Percentiles rank a stretch among this genome's conserved stretches.
Conservation (phyloP, 2,888 invertebrate genomes). For the Dichetophora obliterata region DNA sequence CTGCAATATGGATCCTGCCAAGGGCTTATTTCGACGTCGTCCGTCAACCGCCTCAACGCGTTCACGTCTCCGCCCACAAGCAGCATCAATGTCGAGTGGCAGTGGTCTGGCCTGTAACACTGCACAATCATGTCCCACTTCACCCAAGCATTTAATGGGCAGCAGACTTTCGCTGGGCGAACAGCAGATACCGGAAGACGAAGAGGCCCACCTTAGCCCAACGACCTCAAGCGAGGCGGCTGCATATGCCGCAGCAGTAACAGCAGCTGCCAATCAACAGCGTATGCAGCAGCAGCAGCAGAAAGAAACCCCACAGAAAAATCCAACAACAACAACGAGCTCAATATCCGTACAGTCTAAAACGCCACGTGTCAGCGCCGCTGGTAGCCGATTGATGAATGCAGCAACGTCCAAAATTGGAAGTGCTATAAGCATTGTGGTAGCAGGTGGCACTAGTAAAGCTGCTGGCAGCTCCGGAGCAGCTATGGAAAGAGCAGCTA, state of each 20-base stretch:
- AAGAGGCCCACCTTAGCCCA: slow-evolving; percentile 56
- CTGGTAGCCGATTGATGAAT: slow-evolving; percentile 51
- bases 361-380: slow-evolving; percentile 55
- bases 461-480: not conserved
- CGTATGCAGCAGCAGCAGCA: slow-evolving; percentile 32
- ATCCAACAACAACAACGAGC: slow-evolving; percentile 39
- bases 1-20: slow-evolving; percentile 68
- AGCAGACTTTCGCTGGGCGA: slow-evolving; percentile 65
- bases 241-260: slow-evolving; percentile 62
- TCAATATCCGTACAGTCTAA: slow-evolving; percentile 28
- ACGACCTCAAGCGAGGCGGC: slow-evolving; percentile 61
- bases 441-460: not conserved
- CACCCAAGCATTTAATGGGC: slow-evolving; percentile 66
- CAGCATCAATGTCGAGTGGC: slow-evolving; percentile 50
- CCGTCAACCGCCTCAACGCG: slow-evolving; percentile 66
- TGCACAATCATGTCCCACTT: slow-evolving; percentile 69
- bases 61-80: slow-evolving; percentile 63
- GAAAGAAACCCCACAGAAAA: slow-evolving; percentile 37
- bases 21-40: slow-evolving; percentile 68
- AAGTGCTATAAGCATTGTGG: not conserved
- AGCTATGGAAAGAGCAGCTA: not conserved
- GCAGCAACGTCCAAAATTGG: slow-evolving; percentile 33
- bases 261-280: slow-evolving; percentile 40
- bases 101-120: slow-evolving; percentile 42
- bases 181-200: slow-evolving; percentile 66